Evolutionary conservation across 1,140 invertebrate species (phyloP).

Genomic region (Hypsibius dujardini): DNA sequence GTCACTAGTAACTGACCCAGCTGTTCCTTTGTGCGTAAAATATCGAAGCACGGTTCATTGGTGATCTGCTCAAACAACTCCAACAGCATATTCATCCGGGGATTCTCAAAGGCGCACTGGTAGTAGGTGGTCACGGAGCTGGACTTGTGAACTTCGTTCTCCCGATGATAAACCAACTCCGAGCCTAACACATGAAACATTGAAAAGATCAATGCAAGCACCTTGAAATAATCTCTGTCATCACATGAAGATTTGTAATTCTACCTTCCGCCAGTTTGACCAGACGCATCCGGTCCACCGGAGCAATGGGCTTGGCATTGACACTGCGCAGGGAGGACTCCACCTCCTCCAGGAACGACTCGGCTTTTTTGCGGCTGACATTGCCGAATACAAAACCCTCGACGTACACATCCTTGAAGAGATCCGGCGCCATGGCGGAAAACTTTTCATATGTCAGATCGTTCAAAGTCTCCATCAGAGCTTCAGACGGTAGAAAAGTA

Average conservation of each 20-base stretch:
- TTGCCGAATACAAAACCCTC: background rate
- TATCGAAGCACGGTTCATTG: conserved; percentile 73
- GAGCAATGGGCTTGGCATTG: background rate
- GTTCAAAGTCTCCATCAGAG: conserved; percentile 53
- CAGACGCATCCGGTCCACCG: background rate
- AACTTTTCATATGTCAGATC: conserved; percentile 49
- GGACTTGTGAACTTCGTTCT: conserved; percentile 61
- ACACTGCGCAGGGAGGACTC: background rate
- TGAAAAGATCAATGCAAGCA: no score
- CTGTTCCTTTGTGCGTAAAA: conserved; percentile 73
- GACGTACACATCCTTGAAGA: background rate
- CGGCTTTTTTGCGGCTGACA: background rate
- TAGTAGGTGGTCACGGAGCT: conserved; percentile 72
- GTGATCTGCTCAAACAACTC: conserved; percentile 74
- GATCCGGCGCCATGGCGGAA: conserved; percentile 22
- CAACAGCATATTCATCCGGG: conserved; percentile 57
- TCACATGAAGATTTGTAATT: background rate
- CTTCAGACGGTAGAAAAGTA: no score
- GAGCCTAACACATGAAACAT: conserved; percentile 17
- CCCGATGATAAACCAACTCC: conserved; percentile 27
- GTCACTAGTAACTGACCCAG: conserved; percentile 40
- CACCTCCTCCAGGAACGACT: background rate
- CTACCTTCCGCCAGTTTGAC: background rate
- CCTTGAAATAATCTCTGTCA: no score
- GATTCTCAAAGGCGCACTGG: conserved; percentile 63